Conservation (phyloP, 2,888 invertebrate species). For the Limulus polyphemus region DNA sequence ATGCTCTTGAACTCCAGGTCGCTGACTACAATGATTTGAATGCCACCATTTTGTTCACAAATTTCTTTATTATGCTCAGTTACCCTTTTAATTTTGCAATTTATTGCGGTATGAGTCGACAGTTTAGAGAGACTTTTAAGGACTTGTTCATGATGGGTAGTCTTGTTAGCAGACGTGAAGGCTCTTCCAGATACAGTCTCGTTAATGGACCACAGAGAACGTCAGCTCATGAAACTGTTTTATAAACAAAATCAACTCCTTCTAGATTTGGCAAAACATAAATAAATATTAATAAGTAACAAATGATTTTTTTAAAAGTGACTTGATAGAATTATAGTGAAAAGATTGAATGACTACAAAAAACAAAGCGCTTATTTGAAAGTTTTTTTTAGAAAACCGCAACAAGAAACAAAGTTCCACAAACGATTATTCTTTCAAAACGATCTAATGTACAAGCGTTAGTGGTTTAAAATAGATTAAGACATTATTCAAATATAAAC, state of each 20-base stretch:
- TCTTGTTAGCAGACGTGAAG: constrained; percentile 31
- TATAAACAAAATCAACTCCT: constrained; percentile 39
- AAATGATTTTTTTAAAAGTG: too few species aligned
- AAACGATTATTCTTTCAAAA: too few species aligned
- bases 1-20: constrained; percentile 34
- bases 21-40: constrained; percentile 61
- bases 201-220: constrained; percentile 58
- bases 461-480: too few species aligned
- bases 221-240: constrained; percentile 70
- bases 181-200: constrained; percentile 62
- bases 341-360: too few species aligned
- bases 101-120: constrained; percentile 89
- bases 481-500: too few species aligned
- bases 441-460: too few species aligned
- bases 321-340: too few species aligned
- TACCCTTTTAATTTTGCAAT: constrained; percentile 75
- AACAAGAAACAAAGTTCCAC: too few species aligned
- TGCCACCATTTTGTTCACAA: constrained; percentile 64
- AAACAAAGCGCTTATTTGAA: too few species aligned
- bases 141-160: constrained; percentile 49
- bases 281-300: too few species aligned
- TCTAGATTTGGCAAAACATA: too few species aligned
- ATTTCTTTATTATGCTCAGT: constrained; percentile 67
- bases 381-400: too few species aligned
- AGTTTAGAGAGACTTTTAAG: constrained; percentile 86